Percentiles rank a stretch among this genome's conserved stretches.
Evolutionary conservation across 2,113 vertebrate species (phyloP).

Genomic region (Brachypteracias leptosomus): DNA sequence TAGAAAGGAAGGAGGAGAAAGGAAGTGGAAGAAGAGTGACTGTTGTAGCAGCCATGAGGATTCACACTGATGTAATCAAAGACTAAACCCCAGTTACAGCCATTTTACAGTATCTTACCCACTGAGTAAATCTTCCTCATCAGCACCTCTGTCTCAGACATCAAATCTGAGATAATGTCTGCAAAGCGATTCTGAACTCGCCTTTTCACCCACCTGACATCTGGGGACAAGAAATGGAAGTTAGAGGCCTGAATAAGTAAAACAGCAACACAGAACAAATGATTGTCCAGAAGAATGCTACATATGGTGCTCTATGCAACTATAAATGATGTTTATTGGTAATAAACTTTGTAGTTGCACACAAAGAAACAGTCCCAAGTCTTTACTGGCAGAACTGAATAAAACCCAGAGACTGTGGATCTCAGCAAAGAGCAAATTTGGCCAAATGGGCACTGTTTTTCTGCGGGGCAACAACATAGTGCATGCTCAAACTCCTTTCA

Average conservation of each 20-base stretch:
- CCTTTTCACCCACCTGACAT: constrained; percentile 54
- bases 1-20: neutral
- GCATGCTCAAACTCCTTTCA: neutral
- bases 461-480: neutral
- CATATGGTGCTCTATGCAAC: neutral
- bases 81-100: neutral
- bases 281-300: neutral
- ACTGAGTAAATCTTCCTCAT: constrained; percentile 65
- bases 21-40: neutral
- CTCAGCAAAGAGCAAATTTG: neutral
- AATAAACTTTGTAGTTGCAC: neutral
- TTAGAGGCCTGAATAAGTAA: neutral
- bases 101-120: constrained; percentile 49
- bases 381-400: neutral
- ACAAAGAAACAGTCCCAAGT: neutral
- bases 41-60: neutral
- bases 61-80: neutral
- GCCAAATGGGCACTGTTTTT: neutral
- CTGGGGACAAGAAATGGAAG: constrained; percentile 57
- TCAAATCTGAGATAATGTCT: constrained; percentile 72
- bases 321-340: neutral
- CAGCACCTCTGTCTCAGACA: constrained; percentile 70
- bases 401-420: neutral
- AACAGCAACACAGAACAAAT: neutral
- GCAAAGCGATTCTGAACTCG: constrained; percentile 68